A percentile compares a stretch with the other conserved stretches of the same genome.
Conservation (phyloP, 2,888 invertebrate genomes). For the Nomada fucata region DNA sequence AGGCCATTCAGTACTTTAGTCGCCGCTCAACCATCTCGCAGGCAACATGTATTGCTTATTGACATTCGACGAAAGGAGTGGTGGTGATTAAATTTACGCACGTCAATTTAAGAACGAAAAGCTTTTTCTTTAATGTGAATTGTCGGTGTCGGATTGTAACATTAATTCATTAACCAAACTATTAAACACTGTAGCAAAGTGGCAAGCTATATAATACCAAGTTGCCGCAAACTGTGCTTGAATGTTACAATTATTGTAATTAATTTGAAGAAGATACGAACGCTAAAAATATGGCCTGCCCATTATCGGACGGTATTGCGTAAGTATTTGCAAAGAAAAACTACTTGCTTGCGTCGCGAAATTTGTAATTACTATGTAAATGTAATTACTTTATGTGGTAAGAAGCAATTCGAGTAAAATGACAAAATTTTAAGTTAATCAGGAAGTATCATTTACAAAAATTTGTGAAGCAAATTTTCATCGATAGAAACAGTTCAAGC, state of each 20-base stretch:
- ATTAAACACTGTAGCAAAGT: neutral
- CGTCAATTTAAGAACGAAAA: constrained; percentile 14
- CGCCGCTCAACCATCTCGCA: constrained; percentile 56
- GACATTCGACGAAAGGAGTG: constrained; percentile 19
- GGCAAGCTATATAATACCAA: neutral
- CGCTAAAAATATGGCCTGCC: constrained; percentile 61
- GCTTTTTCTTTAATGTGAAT: neutral
- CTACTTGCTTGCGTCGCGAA: neutral
- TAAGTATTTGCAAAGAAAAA: constrained; percentile 50
- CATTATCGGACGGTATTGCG: constrained; percentile 51
- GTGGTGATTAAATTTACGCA: constrained; percentile 13
- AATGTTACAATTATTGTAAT: neutral
- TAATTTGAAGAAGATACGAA: neutral
- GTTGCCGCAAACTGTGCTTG: neutral
- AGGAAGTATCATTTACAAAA: neutral
- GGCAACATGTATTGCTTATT: constrained; percentile 53
- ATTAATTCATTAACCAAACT: neutral
- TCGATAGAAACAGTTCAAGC: neutral
- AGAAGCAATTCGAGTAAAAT: neutral
- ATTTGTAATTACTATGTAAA: neutral
- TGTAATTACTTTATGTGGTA: neutral
- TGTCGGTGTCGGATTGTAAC: neutral
- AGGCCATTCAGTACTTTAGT: constrained; percentile 66
- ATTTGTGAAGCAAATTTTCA: too few species aligned
- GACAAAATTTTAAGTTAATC: neutral